These are phyloP conservation scores for Actinemys pallida DNA, from an alignment of 2,113 vertebrate genomes.

Conservation along the genomic window DNA sequence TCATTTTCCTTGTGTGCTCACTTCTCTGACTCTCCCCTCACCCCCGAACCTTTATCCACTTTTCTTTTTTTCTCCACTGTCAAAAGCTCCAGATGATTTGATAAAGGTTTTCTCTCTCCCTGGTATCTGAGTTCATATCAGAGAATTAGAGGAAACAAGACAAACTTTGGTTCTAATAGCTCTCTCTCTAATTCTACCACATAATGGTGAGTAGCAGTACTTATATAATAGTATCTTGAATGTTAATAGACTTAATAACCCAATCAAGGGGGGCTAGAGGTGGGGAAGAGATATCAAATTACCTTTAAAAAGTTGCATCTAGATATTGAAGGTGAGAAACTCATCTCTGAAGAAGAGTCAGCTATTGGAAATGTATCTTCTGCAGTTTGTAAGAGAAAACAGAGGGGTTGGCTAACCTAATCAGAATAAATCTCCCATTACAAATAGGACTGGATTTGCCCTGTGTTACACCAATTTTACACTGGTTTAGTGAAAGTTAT, in stretches of 20 bases:
- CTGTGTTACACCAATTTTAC: not conserved
- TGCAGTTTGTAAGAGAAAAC: constrained; percentile 9
- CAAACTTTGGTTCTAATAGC: constrained; percentile 48
- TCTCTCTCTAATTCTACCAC: constrained; percentile 53
- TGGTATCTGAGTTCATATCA: not conserved
- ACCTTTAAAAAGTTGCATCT: constrained; percentile 56
- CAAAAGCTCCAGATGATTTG: not conserved
- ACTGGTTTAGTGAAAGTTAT: not conserved
- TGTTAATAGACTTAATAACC: constrained; percentile 75
- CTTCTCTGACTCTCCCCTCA: fast-evolving
- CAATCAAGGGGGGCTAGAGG: constrained; percentile 58
- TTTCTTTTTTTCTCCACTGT: not conserved
- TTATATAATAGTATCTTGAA: constrained; percentile 70
- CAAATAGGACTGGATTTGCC: not conserved
- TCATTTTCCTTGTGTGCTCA: fast-evolving
- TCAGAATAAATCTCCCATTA: constrained; percentile 9
- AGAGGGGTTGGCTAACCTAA: not conserved
- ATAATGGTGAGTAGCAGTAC: constrained; percentile 71
- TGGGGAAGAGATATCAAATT: constrained; percentile 63
- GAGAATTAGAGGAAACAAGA: constrained; percentile 54
- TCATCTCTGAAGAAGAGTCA: constrained; percentile 50
- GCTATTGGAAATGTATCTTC: constrained; percentile 23
- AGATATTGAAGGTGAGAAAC: constrained; percentile 64
- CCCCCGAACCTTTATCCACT: not conserved
- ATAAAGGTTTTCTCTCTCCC: constrained; percentile 4